Percentiles rank a stretch among this genome's conserved stretches.
Evolutionary conservation across 2,797 vertebrate species (phyloP).

Genomic region (Coreius guichenoti): DNA sequence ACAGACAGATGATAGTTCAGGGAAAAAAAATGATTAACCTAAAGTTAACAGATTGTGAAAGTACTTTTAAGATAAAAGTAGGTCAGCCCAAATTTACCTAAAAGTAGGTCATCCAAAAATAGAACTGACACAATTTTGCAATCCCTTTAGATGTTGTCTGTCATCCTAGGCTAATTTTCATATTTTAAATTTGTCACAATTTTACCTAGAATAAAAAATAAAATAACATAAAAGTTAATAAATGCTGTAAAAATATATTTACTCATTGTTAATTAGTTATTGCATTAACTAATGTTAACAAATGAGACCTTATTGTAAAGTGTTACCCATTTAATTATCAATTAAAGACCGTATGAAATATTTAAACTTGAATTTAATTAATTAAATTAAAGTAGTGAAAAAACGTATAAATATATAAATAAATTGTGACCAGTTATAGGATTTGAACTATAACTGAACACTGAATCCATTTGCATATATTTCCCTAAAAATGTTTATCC

Average conservation of each 20-base stretch:
- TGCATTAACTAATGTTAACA: background rate
- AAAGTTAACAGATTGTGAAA: conserved; percentile 37
- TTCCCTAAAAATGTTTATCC: background rate
- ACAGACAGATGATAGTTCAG: conserved; percentile 4
- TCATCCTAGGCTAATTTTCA: background rate
- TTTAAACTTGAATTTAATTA: background rate
- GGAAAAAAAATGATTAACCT: background rate
- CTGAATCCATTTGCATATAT: background rate
- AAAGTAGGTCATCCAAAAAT: conserved; percentile 44
- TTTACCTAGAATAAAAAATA: background rate
- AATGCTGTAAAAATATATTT: background rate
- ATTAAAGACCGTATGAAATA: background rate
- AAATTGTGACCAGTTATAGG: background rate
- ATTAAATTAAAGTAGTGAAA: background rate
- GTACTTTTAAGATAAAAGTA: conserved; percentile 5
- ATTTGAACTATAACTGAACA: background rate
- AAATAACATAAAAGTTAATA: background rate
- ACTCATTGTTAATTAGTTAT: background rate
- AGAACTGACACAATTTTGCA: conserved; percentile 34
- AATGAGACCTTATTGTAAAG: background rate
- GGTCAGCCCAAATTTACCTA: conserved; percentile 37
- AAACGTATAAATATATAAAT: background rate
- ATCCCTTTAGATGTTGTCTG: conserved; percentile 12
- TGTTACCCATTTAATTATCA: background rate
- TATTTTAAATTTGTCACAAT: background rate